Conservation (phyloP, 1,140 invertebrate genomes). For the Drosophila persimilis region DNA sequence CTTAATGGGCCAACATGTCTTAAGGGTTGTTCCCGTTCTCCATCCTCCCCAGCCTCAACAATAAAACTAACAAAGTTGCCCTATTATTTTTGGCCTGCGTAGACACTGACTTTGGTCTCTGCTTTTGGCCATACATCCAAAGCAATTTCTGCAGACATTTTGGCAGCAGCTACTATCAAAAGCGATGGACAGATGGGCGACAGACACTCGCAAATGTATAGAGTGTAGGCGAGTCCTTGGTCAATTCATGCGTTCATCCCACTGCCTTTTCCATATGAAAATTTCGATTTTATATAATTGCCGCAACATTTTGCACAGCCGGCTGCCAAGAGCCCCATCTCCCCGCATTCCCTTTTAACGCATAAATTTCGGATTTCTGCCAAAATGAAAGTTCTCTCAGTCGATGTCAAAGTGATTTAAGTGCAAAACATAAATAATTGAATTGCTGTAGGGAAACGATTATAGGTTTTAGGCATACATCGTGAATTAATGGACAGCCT, state of each 20-base stretch:
- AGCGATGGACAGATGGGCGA: conserved; percentile 11
- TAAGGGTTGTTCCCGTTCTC: conserved; percentile 11
- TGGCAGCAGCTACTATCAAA: conserved; percentile 51
- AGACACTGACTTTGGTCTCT: conserved; percentile 56
- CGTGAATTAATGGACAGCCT: conserved; percentile 14
- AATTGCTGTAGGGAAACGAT: conserved; percentile 10
- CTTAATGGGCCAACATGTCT: conserved; percentile 60
- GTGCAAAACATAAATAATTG: conserved; percentile 39
- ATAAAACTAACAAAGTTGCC: conserved; percentile 52
- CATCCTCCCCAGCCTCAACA: conserved; percentile 19
- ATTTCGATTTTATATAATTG: conserved; percentile 46
- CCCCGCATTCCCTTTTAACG: background rate
- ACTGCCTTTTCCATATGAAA: conserved; percentile 15
- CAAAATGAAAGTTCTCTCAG: background rate
- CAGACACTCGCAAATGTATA: background rate
- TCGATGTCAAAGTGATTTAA: conserved; percentile 27
- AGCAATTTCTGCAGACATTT: conserved; percentile 67
- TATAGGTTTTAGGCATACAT: conserved; percentile 1
- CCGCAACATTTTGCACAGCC: conserved; percentile 18
- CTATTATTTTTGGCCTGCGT: conserved; percentile 69
- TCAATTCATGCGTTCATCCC: conserved; percentile 32
- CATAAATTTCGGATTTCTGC: conserved; percentile 18
- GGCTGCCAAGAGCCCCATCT: no score
- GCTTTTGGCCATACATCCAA: conserved; percentile 30
- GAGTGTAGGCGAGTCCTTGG: conserved; percentile 50